These are phyloP conservation scores for Cyclopterus lumpus DNA, from an alignment of 2,797 vertebrate species.

Conservation along the genomic window DNA sequence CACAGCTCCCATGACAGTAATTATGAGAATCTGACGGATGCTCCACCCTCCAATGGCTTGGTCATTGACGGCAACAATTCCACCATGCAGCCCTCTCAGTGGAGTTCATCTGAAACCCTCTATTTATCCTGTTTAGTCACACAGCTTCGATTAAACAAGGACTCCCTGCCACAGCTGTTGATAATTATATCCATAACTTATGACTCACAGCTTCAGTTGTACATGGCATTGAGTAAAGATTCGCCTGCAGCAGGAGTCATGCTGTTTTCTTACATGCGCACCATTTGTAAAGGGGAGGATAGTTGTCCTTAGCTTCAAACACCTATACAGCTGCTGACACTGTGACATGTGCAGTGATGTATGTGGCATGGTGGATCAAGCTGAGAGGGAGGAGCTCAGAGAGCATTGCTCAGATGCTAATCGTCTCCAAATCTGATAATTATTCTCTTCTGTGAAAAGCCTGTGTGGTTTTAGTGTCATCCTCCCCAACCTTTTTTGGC, in stretches of 20 bases:
- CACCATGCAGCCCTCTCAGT: background rate
- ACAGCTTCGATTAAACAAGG: constrained; percentile 18
- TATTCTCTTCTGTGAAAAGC: constrained; percentile 1
- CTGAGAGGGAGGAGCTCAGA: constrained; percentile 36
- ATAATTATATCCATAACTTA: constrained; percentile 42
- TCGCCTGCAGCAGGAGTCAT: constrained; percentile 10
- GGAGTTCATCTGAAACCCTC: constrained; percentile 13
- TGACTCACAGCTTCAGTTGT: constrained; percentile 30
- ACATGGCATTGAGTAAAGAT: constrained; percentile 7
- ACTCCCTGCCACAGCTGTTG: constrained; percentile 33
- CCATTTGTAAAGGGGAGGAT: background rate
- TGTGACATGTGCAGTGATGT: constrained; percentile 6
- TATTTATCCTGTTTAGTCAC: background rate
- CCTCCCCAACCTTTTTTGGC: background rate
- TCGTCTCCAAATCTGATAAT: constrained; percentile 28
- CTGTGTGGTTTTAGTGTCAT: background rate
- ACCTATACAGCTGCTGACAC: background rate
- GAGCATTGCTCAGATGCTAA: constrained; percentile 20
- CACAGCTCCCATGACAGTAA: constrained; percentile 43
- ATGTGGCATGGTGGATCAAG: constrained; percentile 1
- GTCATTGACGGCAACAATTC: constrained; percentile 20
- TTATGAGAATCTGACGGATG: constrained; percentile 45
- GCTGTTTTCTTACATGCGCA: constrained; percentile 1
- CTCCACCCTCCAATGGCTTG: constrained; percentile 35
- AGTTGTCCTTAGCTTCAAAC: constrained; percentile 25